Evolutionary conservation across 2,888 invertebrate species (phyloP).

Genomic region (Timema podura): DNA sequence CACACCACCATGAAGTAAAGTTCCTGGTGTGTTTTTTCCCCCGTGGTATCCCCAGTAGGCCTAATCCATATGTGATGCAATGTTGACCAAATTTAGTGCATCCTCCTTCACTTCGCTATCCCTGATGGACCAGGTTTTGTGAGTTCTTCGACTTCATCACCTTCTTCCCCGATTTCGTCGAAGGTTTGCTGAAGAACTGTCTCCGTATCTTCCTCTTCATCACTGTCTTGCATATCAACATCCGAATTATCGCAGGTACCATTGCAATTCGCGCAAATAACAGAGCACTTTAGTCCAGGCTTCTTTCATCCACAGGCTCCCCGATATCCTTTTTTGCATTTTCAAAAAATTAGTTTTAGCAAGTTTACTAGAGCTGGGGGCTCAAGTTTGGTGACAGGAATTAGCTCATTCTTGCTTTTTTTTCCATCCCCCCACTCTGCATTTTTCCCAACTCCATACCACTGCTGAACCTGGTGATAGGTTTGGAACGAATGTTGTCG

Average conservation of each 20-base stretch:
- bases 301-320: slow-evolving; percentile 25
- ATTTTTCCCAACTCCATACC: slow-evolving; percentile 21
- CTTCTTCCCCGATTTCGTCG: no score
- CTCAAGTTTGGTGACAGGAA: slow-evolving; percentile 23
- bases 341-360: no score
- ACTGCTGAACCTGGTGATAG: slow-evolving; percentile 33
- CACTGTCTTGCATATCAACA: slow-evolving; percentile 14
- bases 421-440: neutral
- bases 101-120: slow-evolving; percentile 22
- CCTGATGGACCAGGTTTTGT: slow-evolving; percentile 26
- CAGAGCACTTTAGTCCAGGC: slow-evolving; percentile 21
- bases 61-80: slow-evolving; percentile 31
- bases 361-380: no score
- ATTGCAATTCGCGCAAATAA: slow-evolving; percentile 27
- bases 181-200: no score
- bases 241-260: no score
- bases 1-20: no score
- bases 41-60: slow-evolving; percentile 41
- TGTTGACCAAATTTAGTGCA: slow-evolving; percentile 26
- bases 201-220: no score
- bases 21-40: slow-evolving; percentile 39
- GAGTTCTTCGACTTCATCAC: slow-evolving; percentile 29
- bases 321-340: no score
- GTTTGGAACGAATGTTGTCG: slow-evolving; percentile 33
- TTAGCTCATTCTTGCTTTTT: neutral